These are phyloP conservation scores for Scomberomorus guttatus DNA, from an alignment of 2,797 vertebrate species.

Conservation along the genomic window DNA sequence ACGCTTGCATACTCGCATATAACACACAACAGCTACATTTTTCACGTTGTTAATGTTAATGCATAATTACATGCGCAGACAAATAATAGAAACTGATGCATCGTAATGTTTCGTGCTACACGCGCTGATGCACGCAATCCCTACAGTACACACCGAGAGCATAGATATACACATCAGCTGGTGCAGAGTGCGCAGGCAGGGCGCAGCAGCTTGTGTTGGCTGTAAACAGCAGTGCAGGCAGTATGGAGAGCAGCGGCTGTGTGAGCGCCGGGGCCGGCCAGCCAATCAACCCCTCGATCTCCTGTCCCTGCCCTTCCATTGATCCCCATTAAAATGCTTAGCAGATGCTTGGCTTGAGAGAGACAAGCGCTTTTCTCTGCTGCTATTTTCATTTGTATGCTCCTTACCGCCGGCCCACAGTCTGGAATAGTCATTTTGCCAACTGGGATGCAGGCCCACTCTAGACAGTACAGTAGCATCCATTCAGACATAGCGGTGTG, in stretches of 20 bases:
- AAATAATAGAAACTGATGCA: conserved; percentile 26
- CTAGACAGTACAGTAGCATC: conserved; percentile 72
- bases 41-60: conserved; percentile 7
- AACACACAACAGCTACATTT: conserved; percentile 5
- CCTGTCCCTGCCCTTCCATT: conserved; percentile 83
- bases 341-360: conserved; percentile 83
- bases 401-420: conserved; percentile 60
- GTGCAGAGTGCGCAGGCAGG: conserved; percentile 62
- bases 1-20: neutral
- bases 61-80: conserved; percentile 22
- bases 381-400: conserved; percentile 77
- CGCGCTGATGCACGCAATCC: conserved; percentile 21
- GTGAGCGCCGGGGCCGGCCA: conserved; percentile 74
- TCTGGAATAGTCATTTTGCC: conserved; percentile 79
- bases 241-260: conserved; percentile 71
- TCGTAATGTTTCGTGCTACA: neutral
- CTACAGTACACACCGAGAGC: conserved; percentile 23
- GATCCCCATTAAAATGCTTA: conserved; percentile 85
- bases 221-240: conserved; percentile 83
- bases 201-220: conserved; percentile 84
- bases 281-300: conserved; percentile 84
- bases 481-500: conserved; percentile 57
- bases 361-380: conserved; percentile 61
- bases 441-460: conserved; percentile 75
- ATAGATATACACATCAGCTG: conserved; percentile 63